Base-by-base conservation (phyloP, 2,113 vertebrate species). In the Corvus moneduloides region DNA sequence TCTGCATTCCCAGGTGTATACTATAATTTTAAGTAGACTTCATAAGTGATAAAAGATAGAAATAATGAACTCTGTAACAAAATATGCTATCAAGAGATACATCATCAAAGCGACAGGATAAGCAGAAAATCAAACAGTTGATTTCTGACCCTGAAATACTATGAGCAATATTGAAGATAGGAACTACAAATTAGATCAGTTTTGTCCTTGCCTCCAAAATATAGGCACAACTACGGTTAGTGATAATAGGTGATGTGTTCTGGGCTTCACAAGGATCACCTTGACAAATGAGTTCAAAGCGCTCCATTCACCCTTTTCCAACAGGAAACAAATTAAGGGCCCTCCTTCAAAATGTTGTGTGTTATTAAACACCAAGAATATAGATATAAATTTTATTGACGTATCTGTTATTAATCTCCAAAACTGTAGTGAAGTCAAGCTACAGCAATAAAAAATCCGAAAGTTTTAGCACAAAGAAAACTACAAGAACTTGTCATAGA, bases 1-100 rank as follows among this genome's bases (percentile, higher is more conserved):
- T 93, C 58, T 77, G n/a, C 67, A 87, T 80, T 43, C 87, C 71
- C 71, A 85, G 43, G 44, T 87, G 54, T 48, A 73, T 18, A 39
- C 54, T 80, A 51, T 85, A 90, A 85, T 94, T 96, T 96, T 91
- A 91, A 80, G 77, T 19, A 76, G 71, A 85, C 71, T 54, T 51
- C 16, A 8, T 63, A 96, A 95, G 67, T 85, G 63, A 95, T 85
- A 94, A 66, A 93, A 93, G 58, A 82, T 30, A 82, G 84, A 93
- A 94, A 89, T 94, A 93, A 96, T 90, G 71, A 94, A 95, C 89
- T 87, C 71, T 33, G 33, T 87, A 93, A 95, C 84, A 91, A 96
- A 96, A 93, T 76, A 93, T 62, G 46, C 46, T 85, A 87, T 82
- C 58, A 93, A 91, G 78, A 83, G 37, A 87, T 95, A 69, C 39